Percentiles rank a stretch among this genome's conserved stretches.
phyloP scores from a whole-genome alignment of 2,888 invertebrate genomes.

The Mylabris sibirica region DNA sequence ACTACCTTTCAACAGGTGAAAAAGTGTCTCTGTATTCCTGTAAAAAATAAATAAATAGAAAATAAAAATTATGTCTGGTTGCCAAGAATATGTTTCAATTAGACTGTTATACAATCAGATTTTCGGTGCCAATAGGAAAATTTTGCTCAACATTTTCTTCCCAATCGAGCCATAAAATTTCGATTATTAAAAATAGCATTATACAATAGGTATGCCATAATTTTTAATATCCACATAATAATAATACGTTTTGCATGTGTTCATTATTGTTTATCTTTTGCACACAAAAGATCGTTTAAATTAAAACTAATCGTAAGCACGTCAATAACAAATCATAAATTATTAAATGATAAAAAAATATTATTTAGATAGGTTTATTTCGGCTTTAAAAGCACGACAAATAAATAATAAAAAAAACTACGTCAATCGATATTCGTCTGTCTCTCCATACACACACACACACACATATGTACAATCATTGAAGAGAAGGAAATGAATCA shows the following conservation, averaged over 20 bases:
- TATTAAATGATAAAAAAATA: background rate
- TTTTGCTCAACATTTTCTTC: background rate
- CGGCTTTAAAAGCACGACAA: background rate
- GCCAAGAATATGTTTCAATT: background rate
- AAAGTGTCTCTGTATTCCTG: constrained; percentile 81
- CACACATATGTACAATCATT: no score
- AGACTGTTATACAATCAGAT: background rate
- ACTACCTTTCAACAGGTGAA: constrained; percentile 88
- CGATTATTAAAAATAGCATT: background rate
- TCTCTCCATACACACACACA: background rate
- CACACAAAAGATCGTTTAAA: background rate
- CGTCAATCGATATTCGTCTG: constrained; percentile 5
- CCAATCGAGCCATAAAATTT: background rate
- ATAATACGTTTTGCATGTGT: background rate
- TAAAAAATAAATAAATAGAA: constrained; percentile 42
- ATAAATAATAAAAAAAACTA: background rate
- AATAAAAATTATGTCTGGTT: background rate
- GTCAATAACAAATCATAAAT: background rate
- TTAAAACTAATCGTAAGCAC: background rate
- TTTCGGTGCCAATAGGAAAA: background rate
- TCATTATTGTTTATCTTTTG: background rate
- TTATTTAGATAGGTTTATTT: background rate
- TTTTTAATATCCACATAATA: background rate
- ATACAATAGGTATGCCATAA: background rate
- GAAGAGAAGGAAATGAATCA: background rate